phyloP scores from a whole-genome alignment of 1,140 invertebrate genomes.

The Amphibalanus amphitrite region DNA sequence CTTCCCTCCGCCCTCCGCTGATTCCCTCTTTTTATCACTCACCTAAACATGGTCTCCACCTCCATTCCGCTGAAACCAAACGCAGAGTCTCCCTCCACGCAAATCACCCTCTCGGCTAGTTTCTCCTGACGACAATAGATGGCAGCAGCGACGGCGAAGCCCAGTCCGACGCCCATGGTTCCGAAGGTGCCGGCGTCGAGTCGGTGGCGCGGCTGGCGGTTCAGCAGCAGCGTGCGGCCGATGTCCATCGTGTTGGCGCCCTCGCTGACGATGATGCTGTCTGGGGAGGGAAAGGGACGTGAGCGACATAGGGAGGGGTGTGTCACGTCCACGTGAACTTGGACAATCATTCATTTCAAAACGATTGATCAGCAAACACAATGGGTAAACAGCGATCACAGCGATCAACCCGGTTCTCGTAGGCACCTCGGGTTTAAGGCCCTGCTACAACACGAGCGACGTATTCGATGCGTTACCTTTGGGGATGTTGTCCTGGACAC shows the following conservation, averaged over 20 bases:
- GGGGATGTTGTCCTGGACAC: slow-evolving; percentile 51
- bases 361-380: too few species aligned
- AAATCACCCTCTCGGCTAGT: slow-evolving; percentile 61
- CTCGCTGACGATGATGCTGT: slow-evolving; percentile 89
- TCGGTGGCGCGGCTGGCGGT: slow-evolving; percentile 25
- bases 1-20: too few species aligned
- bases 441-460: too few species aligned
- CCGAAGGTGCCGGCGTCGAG: slow-evolving; percentile 55
- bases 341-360: too few species aligned
- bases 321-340: too few species aligned
- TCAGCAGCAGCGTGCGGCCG: slow-evolving; percentile 68
- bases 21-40: too few species aligned
- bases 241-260: slow-evolving; percentile 98
- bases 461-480: slow-evolving; percentile 31
- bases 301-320: too few species aligned
- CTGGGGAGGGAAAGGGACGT: slow-evolving; percentile 23
- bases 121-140: slow-evolving; percentile 65
- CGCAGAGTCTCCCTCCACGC: slow-evolving; percentile 83
- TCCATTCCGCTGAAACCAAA: slow-evolving; percentile 98
- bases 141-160: slow-evolving; percentile 82
- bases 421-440: too few species aligned
- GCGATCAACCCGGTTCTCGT: too few species aligned
- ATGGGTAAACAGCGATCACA: too few species aligned
- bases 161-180: slow-evolving; percentile 90
- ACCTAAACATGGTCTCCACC: slow-evolving; percentile 66